phyloP scores from a whole-genome alignment of 2,797 vertebrate genomes.

The Limosa lapponica region DNA sequence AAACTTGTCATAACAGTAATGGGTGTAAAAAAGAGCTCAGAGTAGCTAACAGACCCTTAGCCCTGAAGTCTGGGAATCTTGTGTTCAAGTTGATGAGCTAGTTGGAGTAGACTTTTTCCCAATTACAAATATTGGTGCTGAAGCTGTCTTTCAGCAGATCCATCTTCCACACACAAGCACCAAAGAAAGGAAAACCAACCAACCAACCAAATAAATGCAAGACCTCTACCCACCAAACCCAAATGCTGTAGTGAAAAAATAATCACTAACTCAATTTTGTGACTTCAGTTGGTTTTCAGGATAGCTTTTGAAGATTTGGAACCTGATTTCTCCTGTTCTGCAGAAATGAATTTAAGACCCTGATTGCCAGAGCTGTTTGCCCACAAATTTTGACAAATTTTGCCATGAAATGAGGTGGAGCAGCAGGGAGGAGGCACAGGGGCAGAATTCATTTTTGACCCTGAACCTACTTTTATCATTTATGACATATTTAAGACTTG shows the following conservation, averaged over 20 bases:
- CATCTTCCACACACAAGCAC: neutral
- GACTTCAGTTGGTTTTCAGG: neutral
- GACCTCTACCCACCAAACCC: fast-evolving
- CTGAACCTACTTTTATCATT: neutral
- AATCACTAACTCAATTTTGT: neutral
- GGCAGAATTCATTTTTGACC: neutral
- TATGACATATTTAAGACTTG: neutral
- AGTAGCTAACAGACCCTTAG: neutral
- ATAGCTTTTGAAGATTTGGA: neutral
- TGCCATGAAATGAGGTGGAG: neutral
- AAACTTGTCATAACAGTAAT: neutral
- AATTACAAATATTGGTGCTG: neutral
- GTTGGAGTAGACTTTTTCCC: neutral
- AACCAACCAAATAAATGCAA: neutral
- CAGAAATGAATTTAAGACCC: neutral
- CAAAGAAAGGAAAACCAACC: fast-evolving
- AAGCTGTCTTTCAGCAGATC: neutral
- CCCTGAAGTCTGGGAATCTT: neutral
- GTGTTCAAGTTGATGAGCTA: neutral
- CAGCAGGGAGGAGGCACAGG: neutral
- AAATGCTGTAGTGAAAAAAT: neutral
- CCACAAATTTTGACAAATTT: neutral
- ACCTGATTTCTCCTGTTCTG: neutral
- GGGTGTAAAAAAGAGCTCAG: neutral
- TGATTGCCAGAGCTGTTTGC: neutral